Evolutionary conservation across 2,113 vertebrate genomes (phyloP).

Genomic region (Corynorhinus townsendii): DNA sequence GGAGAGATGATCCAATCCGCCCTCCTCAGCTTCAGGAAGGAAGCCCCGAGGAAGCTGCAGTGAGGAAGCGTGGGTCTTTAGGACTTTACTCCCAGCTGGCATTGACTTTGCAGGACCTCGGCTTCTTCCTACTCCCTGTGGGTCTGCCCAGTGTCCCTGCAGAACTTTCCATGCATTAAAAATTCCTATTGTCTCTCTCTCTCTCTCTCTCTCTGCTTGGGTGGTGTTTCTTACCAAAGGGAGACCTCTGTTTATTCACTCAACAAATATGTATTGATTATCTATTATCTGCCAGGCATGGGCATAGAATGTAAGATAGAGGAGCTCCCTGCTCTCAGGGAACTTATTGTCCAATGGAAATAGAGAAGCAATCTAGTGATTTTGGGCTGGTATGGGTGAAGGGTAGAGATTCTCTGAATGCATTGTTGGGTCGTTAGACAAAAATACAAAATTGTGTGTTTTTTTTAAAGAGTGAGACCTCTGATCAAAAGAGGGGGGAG

Average conservation of each 20-base stretch:
- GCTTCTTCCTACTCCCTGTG: constrained; percentile 61
- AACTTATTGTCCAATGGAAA: not conserved
- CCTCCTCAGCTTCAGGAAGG: constrained; percentile 32
- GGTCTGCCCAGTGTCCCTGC: constrained; percentile 70
- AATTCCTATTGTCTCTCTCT: constrained; percentile 78
- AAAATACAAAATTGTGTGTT: not conserved
- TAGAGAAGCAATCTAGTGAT: not conserved
- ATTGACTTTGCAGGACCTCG: constrained; percentile 40
- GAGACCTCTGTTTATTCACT: not conserved
- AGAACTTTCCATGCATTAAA: constrained; percentile 84
- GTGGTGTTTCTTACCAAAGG: constrained; percentile 71
- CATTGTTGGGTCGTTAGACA: not conserved
- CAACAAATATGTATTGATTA: not conserved
- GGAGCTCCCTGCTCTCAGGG: not conserved
- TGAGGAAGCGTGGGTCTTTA: constrained; percentile 61
- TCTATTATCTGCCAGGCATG: not conserved
- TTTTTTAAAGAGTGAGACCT: not conserved
- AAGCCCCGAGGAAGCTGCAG: constrained; percentile 18
- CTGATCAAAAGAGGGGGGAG: not conserved
- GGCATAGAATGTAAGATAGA: not conserved
- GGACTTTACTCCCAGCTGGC: not conserved
- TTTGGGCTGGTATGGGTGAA: not conserved
- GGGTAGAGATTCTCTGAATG: not conserved
- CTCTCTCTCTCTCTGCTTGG: constrained; percentile 72
- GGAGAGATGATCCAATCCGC: not conserved